A percentile compares a stretch with the other conserved stretches of the same genome.
phyloP scores from a whole-genome alignment of 2,797 vertebrate species.

The Phrynocephalus forsythii region DNA sequence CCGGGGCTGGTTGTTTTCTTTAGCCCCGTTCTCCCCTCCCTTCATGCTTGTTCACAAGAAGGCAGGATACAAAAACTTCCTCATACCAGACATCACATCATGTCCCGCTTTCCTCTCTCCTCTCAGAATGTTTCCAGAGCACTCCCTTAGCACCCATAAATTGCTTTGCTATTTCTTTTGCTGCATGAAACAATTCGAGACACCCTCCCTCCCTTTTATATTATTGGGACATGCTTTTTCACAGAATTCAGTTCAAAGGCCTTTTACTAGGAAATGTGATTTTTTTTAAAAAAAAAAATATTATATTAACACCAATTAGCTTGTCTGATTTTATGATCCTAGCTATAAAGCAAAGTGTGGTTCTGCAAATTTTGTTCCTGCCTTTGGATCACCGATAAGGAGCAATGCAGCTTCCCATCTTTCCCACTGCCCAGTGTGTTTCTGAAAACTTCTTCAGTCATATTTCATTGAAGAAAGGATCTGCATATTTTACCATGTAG shows the following conservation, averaged over 20 bases:
- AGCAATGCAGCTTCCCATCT: background rate
- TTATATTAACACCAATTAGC: background rate
- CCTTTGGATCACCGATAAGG: background rate
- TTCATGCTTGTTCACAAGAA: slow-evolving; percentile 77
- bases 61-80: slow-evolving; percentile 54
- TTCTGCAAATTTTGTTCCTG: background rate
- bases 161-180: background rate
- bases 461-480: background rate
- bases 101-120: slow-evolving; percentile 17
- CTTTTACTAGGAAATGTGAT: background rate
- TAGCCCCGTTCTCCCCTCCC: slow-evolving; percentile 53
- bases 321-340: background rate
- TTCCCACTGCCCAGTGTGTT: background rate
- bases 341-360: background rate
- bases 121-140: background rate
- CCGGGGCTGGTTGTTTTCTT: slow-evolving; percentile 75
- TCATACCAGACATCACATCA: slow-evolving; percentile 43
- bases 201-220: background rate
- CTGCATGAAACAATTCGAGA: background rate
- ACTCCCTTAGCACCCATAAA: background rate
- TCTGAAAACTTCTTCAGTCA: background rate
- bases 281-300: background rate
- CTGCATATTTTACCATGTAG: background rate
- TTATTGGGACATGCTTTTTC: background rate
- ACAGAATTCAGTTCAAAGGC: background rate